These are phyloP conservation scores for Epinephelus moara DNA, from an alignment of 2,113 vertebrate species.

Conservation along the genomic window DNA sequence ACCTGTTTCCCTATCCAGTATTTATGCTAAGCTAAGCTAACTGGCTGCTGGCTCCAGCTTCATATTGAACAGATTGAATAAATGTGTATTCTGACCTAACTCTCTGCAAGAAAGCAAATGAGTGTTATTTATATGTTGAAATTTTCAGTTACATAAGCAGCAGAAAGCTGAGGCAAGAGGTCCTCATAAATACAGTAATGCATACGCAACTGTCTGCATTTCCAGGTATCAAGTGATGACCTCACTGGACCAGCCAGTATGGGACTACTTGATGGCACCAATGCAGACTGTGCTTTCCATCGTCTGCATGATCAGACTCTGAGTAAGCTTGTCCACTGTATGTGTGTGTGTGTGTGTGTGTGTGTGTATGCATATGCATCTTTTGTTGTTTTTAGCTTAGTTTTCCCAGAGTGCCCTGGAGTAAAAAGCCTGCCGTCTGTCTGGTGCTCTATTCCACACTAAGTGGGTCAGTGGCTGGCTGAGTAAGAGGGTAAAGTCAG, in stretches of 20 bases:
- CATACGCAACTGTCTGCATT: neutral
- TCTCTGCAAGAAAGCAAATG: too few species aligned
- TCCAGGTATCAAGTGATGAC: constrained; percentile 21
- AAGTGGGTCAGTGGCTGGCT: constrained; percentile 79
- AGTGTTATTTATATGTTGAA: neutral
- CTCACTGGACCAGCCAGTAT: constrained; percentile 19
- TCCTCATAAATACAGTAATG: neutral
- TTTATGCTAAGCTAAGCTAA: too few species aligned
- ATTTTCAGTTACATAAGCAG: neutral
- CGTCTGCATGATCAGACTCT: constrained; percentile 47
- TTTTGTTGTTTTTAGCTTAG: constrained; percentile 65
- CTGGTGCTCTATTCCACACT: constrained; percentile 67
- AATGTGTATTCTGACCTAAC: too few species aligned
- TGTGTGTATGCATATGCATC: constrained; percentile 35
- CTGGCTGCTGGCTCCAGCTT: too few species aligned
- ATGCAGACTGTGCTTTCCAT: neutral
- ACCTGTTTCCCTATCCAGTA: too few species aligned
- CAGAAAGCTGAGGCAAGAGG: neutral
- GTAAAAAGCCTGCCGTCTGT: constrained; percentile 69
- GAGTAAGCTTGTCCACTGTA: constrained; percentile 33
- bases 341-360: neutral
- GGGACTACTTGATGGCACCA: neutral
- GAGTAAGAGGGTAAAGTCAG: constrained; percentile 73
- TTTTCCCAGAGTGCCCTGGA: constrained; percentile 70
- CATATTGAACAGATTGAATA: too few species aligned